These are phyloP conservation scores for Nephrotoma appendiculata DNA, from an alignment of 2,888 invertebrate species.

Conservation along the genomic window DNA sequence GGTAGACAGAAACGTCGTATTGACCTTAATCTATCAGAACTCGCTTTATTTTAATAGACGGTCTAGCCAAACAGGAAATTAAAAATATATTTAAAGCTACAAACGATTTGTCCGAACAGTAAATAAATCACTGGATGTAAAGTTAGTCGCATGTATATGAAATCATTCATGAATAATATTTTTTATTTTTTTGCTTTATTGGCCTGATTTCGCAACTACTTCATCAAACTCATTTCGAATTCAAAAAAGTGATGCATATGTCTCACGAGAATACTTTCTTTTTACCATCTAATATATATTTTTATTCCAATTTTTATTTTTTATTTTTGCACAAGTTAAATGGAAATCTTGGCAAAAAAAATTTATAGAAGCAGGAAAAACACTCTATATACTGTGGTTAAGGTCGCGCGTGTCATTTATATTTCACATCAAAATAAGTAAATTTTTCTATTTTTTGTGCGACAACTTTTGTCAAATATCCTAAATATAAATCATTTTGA, in stretches of 20 bases:
- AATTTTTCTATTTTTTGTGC: background rate
- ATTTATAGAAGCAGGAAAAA: background rate
- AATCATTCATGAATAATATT: background rate
- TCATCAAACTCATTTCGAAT: background rate
- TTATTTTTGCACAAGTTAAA: background rate
- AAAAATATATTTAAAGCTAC: too few relatives aligned
- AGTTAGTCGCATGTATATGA: background rate
- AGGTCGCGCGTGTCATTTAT: background rate
- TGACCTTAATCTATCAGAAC: too few relatives aligned
- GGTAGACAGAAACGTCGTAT: too few relatives aligned
- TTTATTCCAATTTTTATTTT: background rate
- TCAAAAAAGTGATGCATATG: background rate
- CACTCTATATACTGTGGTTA: background rate
- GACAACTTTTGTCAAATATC: background rate
- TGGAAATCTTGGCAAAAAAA: background rate
- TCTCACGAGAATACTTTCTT: background rate
- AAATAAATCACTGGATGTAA: background rate
- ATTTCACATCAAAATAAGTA: background rate
- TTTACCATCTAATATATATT: background rate
- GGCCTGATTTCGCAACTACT: background rate
- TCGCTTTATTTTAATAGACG: too few relatives aligned
- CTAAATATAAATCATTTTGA: background rate
- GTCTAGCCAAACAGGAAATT: too few relatives aligned
- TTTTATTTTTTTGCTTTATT: background rate
- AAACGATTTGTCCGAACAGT: background rate